Base-by-base conservation (phyloP, 2,888 invertebrate species). In the Drosophila prostipennis region DNA sequence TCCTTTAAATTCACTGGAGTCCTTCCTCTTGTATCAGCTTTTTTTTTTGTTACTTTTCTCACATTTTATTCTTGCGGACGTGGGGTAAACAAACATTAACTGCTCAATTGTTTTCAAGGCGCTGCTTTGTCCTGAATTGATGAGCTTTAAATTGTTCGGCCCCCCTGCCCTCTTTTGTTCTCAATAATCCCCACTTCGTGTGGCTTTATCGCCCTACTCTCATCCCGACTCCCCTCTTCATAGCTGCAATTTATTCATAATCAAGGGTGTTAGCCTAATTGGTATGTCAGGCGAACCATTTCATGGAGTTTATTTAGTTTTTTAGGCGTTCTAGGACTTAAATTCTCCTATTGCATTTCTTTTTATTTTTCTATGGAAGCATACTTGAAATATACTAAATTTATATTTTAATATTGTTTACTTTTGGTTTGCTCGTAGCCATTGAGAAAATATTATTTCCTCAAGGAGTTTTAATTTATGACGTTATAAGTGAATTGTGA, bases 141-240 rank as follows among this genome's bases (percentile, higher is more conserved):
- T 84, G 84, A 74, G 84, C 77, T 86, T 84, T 83, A 79, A 84
- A 86, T 86, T 83, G 86, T 68, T 70, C 8, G 60, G 46, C 19
- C 53, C 46, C 14, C 16, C 43, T 14, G 7, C 34, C 34, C 37
- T 34, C 42, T 11, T 64, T 34, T 58, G 26, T 34, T 7, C 46
- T 58, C 60, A n/a, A 14, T 34, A 48, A 36, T 40, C 36, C 54
- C 19, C 42, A 16, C 43, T 46, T n/a, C 5, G 40, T 8, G 43
- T 43, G 23, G 37, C 26, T 23, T 54, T 49, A 54, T 42, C 26
- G 46, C 14, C 39, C 45, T 40, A 39, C 57, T 23, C n/a, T 5
- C 14, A 3, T n/a, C 11, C 36, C 16, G 8, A n/a, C 32, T 34
- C 42, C 29, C 52, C 55, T 40, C 60, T 63, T 71, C 74, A 64